Percentiles rank a stretch among this genome's conserved stretches.
Evolutionary conservation across 2,888 invertebrate genomes (phyloP).

Genomic region (Prenolepis imparis): DNA sequence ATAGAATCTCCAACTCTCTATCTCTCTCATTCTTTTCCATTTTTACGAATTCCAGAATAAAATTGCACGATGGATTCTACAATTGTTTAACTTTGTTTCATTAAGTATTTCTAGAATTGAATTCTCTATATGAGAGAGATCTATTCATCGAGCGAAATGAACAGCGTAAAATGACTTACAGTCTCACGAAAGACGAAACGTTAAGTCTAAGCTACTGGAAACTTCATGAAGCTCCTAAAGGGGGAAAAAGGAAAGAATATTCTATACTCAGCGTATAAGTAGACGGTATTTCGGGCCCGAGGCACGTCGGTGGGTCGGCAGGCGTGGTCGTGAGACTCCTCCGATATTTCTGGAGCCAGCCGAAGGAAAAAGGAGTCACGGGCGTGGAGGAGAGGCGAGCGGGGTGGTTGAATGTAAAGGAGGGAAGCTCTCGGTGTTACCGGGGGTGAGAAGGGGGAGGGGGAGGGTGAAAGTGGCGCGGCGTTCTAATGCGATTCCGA

Average conservation of each 20-base stretch:
- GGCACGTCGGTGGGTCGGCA: conserved; percentile 61
- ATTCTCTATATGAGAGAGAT: conserved; percentile 16
- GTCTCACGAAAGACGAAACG: conserved; percentile 30
- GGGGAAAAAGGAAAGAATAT: conserved; percentile 40
- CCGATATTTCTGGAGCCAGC: conserved; percentile 66
- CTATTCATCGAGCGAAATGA: background rate
- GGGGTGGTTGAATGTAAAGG: conserved; percentile 50
- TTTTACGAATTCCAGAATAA: background rate
- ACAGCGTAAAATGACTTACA: conserved; percentile 34
- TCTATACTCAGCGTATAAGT: conserved; percentile 52
- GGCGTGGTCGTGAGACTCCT: conserved; percentile 72
- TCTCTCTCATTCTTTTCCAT: background rate
- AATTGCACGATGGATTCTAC: conserved; percentile 9
- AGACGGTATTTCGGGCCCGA: conserved; percentile 55
- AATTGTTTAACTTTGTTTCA: background rate
- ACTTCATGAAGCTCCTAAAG: conserved; percentile 40
- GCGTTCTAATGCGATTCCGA: conserved; percentile 83
- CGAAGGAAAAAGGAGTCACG: conserved; percentile 59
- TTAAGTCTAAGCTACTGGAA: conserved; percentile 47
- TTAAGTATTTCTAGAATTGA: background rate
- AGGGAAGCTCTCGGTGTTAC: conserved; percentile 68
- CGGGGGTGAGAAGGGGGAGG: background rate
- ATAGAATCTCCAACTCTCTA: background rate
- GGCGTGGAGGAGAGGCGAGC: conserved; percentile 49
- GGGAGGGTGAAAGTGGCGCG: conserved; percentile 74